Evolutionary conservation across 2,797 vertebrate species (phyloP).

Genomic region (Xiphophorus birchmanni): DNA sequence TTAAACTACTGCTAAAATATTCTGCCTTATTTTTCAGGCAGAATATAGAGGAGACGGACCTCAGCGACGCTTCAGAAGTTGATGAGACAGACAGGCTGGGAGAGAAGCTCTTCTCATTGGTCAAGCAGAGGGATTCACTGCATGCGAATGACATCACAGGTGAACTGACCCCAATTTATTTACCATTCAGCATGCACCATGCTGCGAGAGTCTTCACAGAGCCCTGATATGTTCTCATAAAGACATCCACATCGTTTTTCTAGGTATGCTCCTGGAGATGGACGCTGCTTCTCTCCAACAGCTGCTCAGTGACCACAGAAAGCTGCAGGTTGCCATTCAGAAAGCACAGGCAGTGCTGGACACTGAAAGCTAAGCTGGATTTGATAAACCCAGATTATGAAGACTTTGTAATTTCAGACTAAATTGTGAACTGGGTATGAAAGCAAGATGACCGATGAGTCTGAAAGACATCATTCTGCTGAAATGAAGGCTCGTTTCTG

Average conservation of each 20-base stretch:
- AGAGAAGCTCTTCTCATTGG: conserved; percentile 80
- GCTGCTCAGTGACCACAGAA: conserved; percentile 70
- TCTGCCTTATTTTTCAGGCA: conserved; percentile 53
- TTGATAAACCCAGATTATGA: neutral
- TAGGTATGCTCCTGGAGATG: conserved; percentile 87
- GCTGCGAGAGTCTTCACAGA: neutral
- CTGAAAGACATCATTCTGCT: neutral
- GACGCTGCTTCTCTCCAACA: conserved; percentile 68
- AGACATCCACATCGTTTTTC: neutral
- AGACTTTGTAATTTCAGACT: conserved; percentile 6
- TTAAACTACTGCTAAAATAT: neutral
- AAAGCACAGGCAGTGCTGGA: conserved; percentile 79
- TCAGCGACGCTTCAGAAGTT: conserved; percentile 71
- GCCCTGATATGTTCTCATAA: neutral
- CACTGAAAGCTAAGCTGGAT: conserved; percentile 22
- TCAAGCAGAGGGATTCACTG: conserved; percentile 75
- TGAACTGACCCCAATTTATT: conserved; percentile 35
- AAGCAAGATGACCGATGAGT: conserved; percentile 15
- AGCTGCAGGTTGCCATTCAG: conserved; percentile 79
- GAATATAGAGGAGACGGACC: conserved; percentile 56
- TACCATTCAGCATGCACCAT: neutral
- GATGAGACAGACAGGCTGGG: conserved; percentile 79
- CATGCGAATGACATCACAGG: conserved; percentile 84
- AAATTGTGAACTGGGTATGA: neutral
- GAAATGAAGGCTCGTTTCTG: neutral